Base-by-base conservation (phyloP, 2,113 vertebrate genomes). In the Gobio gobio region DNA sequence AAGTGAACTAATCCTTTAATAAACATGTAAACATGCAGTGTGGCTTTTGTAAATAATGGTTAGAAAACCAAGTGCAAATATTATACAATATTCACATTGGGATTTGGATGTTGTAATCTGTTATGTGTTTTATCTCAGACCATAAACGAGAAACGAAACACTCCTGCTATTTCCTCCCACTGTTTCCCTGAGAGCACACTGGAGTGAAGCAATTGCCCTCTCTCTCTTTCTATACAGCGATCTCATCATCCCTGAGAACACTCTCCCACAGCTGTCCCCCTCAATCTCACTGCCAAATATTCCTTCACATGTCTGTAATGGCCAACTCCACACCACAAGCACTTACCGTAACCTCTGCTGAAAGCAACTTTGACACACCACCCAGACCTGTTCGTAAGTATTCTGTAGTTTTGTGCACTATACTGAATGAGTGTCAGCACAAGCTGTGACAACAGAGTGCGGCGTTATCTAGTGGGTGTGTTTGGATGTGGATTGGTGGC, bases 181-280 rank as follows among this genome's bases (percentile, higher is more conserved):
- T n/a, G 45, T 82, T 80, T 85, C 74, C 68, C 64, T 68, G 73
- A 86, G 86, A 87, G 70, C 77, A 86, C 68, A 83, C 36, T 80
- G 73, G 68, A 88, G 84, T 84, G 10, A 83, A 88, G 83, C 78
- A 86, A 84, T 83, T 56, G 45, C 51, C 63, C 72, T 68, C 77
- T 86, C 86, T 88, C 83, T 77, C 49, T 73, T 24, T 54, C 85
- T 79, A n/a, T n/a, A 70, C 80, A 81, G 84, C 18, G 59, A 59
- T 80, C 74, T 49, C 56, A 83, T 74, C 81, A 83, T 88, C 70
- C 83, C 45, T 78, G 72, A 78, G 83, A 83, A 83, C 78, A 73
- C 83, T 58, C 79, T 66, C 82, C 85, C 79, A 83, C 89, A 90
- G 83, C 90, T 90, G 89, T 85, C 82, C 83, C 58, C 51, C 75